phyloP scores from a whole-genome alignment of 2,113 vertebrate genomes.

The Eubucco bourcierii region DNA sequence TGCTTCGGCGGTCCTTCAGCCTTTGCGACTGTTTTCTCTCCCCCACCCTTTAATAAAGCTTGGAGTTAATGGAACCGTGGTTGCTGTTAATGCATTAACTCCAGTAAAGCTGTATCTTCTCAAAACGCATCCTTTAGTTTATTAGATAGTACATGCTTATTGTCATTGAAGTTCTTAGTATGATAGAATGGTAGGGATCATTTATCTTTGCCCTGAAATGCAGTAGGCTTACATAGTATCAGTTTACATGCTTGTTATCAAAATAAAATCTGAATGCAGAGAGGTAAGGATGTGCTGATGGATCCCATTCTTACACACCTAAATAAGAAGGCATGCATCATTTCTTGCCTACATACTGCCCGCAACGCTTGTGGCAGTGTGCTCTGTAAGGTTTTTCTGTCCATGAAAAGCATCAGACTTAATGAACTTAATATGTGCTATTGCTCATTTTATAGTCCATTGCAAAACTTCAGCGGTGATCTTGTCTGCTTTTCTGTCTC shows the following conservation, averaged over 20 bases:
- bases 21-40: not conserved
- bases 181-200: no score
- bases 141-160: not conserved
- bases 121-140: not conserved
- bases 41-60: not conserved
- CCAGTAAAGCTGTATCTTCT: not conserved
- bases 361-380: fast-evolving
- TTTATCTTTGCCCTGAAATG: not conserved
- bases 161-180: not conserved
- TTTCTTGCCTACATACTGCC: not conserved
- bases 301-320: not conserved
- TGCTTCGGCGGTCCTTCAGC: not conserved
- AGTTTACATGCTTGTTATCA: not conserved
- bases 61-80: not conserved
- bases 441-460: not conserved
- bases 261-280: not conserved
- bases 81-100: not conserved
- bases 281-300: not conserved
- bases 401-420: not conserved
- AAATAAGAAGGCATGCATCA: not conserved
- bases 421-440: not conserved
- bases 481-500: not conserved
- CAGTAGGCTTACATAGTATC: not conserved
- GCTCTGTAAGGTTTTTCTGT: not conserved
- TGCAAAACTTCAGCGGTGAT: not conserved